These are phyloP conservation scores for Drosophila nikananu DNA, from an alignment of 1,140 invertebrate genomes.

Conservation along the genomic window DNA sequence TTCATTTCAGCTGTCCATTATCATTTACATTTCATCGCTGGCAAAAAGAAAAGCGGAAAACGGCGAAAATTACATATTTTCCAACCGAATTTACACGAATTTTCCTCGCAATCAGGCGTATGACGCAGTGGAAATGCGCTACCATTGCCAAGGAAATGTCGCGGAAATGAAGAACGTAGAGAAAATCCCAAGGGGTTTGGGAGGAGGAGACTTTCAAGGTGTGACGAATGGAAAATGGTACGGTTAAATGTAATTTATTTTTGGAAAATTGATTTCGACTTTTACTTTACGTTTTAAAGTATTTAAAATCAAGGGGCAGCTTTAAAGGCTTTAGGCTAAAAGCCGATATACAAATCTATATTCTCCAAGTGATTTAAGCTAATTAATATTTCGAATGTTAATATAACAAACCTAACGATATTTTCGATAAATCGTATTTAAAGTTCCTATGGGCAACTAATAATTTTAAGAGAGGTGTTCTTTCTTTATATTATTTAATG, in stretches of 20 bases:
- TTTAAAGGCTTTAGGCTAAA: too few species aligned
- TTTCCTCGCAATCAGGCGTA: slow-evolving; percentile 14
- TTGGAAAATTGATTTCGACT: too few species aligned
- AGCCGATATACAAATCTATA: too few species aligned
- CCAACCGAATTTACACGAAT: slow-evolving; percentile 26
- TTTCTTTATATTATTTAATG: too few species aligned
- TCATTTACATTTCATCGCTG: slow-evolving; percentile 34
- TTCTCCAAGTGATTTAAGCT: too few species aligned
- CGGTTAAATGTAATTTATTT: neutral
- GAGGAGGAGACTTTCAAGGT: neutral
- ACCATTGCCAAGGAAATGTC: slow-evolving; percentile 28
- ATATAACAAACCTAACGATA: too few species aligned
- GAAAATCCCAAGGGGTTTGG: neutral
- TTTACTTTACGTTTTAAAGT: neutral
- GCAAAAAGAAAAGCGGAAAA: slow-evolving; percentile 4
- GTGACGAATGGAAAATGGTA: neutral
- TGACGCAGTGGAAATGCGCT: slow-evolving; percentile 63
- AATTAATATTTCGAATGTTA: too few species aligned
- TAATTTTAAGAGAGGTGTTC: too few species aligned
- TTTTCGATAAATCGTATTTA: too few species aligned
- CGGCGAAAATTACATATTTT: slow-evolving; percentile 20
- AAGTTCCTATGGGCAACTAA: too few species aligned
- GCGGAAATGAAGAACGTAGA: slow-evolving; percentile 7
- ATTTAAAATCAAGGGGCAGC: neutral
- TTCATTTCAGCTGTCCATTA: slow-evolving; percentile 46